A percentile compares a stretch with the other conserved stretches of the same genome.
Conservation (phyloP, 2,797 vertebrate species). For the Sphenopsis melanotis region DNA sequence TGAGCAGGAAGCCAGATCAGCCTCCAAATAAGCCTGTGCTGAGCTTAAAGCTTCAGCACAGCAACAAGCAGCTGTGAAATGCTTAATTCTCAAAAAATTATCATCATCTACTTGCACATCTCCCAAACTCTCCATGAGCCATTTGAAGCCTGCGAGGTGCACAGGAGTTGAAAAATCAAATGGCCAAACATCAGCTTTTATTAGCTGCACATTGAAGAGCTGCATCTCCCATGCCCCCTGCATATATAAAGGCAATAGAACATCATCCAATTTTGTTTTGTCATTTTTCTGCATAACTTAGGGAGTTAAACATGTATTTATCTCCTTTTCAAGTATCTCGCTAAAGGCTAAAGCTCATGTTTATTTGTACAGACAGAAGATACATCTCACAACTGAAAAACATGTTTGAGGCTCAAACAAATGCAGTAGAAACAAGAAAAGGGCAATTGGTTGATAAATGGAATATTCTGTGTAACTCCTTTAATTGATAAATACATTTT, state of each 20-base stretch:
- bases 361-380: constrained; percentile 17
- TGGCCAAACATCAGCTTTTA: background rate
- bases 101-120: background rate
- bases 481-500: constrained; percentile 19
- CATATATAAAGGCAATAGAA: background rate
- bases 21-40: background rate
- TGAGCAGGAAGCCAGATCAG: background rate
- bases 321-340: background rate
- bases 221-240: background rate
- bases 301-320: background rate
- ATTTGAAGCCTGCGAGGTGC: background rate
- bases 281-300: constrained; percentile 10
- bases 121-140: background rate
- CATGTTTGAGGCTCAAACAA: constrained; percentile 1
- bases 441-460: constrained; percentile 16
- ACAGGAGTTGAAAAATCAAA: background rate
- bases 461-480: background rate
- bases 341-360: constrained; percentile 31
- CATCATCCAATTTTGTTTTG: background rate
- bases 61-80: background rate
- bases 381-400: background rate
- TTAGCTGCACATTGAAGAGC: background rate
- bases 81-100: background rate
- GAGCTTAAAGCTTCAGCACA: background rate
- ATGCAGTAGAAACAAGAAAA: constrained; percentile 1